Evolutionary conservation across 2,113 vertebrate genomes (phyloP).

Genomic region (Odocoileus virginianus): DNA sequence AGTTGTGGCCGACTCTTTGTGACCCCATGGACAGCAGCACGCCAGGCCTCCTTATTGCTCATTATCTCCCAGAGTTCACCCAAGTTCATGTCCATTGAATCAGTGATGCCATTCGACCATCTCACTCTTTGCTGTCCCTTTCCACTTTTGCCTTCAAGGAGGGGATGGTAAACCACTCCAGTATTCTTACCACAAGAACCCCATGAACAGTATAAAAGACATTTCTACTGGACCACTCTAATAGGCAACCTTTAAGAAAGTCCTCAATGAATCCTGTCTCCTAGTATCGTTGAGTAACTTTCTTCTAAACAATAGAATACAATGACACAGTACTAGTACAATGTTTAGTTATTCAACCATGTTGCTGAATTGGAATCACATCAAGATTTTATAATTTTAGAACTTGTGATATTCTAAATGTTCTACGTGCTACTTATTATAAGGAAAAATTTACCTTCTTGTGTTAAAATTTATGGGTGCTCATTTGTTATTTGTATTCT

Average conservation of each 20-base stretch:
- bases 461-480: not conserved
- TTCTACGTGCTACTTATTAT: not conserved
- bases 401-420: not conserved
- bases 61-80: not conserved
- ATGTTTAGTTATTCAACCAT: not conserved
- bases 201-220: not conserved
- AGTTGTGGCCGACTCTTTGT: not conserved
- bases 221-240: not conserved
- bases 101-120: not conserved
- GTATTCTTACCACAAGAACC: not conserved
- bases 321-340: not conserved
- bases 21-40: not conserved
- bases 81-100: not conserved
- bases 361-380: not conserved
- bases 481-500: not conserved
- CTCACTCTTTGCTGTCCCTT: not conserved
- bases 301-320: not conserved
- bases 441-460: not conserved
- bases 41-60: not conserved
- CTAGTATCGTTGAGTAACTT: not conserved
- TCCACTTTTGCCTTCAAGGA: not conserved
- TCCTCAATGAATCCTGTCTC: not conserved
- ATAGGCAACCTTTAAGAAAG: not conserved
- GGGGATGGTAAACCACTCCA: not conserved
- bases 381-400: not conserved